Percentiles rank a stretch among this genome's conserved stretches.
phyloP scores from a whole-genome alignment of 2,113 vertebrate genomes.

The Apeltes quadracus region DNA sequence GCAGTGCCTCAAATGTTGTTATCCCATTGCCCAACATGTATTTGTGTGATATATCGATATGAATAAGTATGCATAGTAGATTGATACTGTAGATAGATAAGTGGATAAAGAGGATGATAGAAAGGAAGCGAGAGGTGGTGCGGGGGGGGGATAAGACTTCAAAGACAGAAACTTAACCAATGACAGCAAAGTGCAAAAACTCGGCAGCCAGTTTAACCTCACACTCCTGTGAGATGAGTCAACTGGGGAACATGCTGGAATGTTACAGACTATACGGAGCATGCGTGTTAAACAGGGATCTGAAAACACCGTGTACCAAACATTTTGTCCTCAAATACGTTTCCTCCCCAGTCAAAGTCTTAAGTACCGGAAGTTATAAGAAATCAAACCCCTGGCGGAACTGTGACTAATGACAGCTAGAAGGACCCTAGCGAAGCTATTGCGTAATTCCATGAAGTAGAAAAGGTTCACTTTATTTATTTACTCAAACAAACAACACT shows the following conservation, averaged over 20 bases:
- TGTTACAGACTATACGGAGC: slow-evolving; percentile 56
- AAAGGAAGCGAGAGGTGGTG: slow-evolving; percentile 36
- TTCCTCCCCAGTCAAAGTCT: not conserved
- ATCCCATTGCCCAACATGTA: not conserved
- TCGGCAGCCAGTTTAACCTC: slow-evolving; percentile 67
- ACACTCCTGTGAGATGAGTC: slow-evolving; percentile 77
- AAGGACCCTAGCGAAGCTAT: not conserved
- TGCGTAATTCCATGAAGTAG: not conserved
- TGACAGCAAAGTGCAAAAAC: slow-evolving; percentile 65
- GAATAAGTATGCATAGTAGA: not conserved
- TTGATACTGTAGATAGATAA: not conserved
- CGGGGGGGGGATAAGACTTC: slow-evolving; percentile 20
- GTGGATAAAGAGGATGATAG: not conserved
- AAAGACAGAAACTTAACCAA: slow-evolving; percentile 47
- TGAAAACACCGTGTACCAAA: slow-evolving; percentile 75
- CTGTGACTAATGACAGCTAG: not conserved
- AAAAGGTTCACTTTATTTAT: not conserved
- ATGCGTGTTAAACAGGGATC: slow-evolving; percentile 21
- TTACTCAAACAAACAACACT: not conserved
- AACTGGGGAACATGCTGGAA: slow-evolving; percentile 71
- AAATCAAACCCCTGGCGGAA: slow-evolving; percentile 1
- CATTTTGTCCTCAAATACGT: slow-evolving; percentile 57
- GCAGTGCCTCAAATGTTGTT: not conserved
- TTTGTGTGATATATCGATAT: not conserved
- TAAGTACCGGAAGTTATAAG: not conserved